phyloP scores from a whole-genome alignment of 2,888 invertebrate species.

The Mamestra brassicae region DNA sequence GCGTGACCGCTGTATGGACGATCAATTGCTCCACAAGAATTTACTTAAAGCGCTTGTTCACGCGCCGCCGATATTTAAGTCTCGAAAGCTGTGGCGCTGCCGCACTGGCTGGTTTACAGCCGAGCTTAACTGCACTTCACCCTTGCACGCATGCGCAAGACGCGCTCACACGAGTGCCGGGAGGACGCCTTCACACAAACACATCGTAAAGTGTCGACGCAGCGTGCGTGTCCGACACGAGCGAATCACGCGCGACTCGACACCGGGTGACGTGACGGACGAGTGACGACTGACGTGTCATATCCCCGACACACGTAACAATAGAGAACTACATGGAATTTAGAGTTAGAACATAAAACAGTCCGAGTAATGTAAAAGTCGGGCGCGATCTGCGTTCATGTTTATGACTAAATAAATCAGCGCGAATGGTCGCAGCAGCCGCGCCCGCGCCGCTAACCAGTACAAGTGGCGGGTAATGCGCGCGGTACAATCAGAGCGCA shows the following conservation, averaged over 20 bases:
- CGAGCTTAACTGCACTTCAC: background rate
- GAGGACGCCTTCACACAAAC: background rate
- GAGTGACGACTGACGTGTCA: slow-evolving; percentile 22
- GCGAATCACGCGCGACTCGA: background rate
- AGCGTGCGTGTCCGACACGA: slow-evolving; percentile 7
- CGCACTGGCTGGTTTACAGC: slow-evolving; percentile 15
- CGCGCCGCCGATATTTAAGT: slow-evolving; percentile 37
- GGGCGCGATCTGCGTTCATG: background rate
- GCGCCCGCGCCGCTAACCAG: background rate
- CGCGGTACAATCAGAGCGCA: slow-evolving; percentile 3
- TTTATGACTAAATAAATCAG: slow-evolving; percentile 19
- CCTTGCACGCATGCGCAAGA: slow-evolving; percentile 10
- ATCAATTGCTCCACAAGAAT: slow-evolving; percentile 45
- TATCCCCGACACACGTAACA: background rate
- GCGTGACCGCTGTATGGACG: slow-evolving; percentile 53
- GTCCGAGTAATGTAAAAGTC: slow-evolving; percentile 2
- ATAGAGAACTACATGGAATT: slow-evolving; percentile 2
- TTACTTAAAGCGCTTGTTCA: slow-evolving; percentile 25
- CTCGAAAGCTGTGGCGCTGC: slow-evolving; percentile 26
- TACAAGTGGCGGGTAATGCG: background rate
- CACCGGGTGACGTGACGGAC: slow-evolving; percentile 16
- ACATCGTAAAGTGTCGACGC: slow-evolving; percentile 23
- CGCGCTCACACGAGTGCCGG: background rate
- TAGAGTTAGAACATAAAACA: slow-evolving; percentile 15
- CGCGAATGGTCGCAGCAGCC: background rate